Percentiles rank a stretch among this genome's conserved stretches.
These are phyloP conservation scores for Acanthurus lineatus DNA, from an alignment of 2,797 vertebrate genomes.

Conservation along the genomic window DNA sequence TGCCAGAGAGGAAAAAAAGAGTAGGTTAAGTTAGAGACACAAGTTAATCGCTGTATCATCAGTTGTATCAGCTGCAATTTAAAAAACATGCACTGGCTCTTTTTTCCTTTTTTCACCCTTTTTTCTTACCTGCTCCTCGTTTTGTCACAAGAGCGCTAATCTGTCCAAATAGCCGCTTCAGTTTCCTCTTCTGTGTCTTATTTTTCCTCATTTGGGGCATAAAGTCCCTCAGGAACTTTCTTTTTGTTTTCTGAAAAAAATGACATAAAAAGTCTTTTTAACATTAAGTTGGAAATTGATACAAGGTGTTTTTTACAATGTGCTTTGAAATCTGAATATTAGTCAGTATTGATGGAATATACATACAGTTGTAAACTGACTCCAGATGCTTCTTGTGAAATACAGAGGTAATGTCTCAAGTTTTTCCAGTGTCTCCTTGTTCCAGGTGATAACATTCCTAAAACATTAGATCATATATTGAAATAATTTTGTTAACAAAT, in stretches of 20 bases:
- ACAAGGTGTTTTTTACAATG: background rate
- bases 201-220: slow-evolving; percentile 54
- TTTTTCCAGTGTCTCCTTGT: slow-evolving; percentile 61
- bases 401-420: slow-evolving; percentile 73
- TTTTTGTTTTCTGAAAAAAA: slow-evolving; percentile 62
- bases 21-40: background rate
- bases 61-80: background rate
- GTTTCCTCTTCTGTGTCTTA: slow-evolving; percentile 60
- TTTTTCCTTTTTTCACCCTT: background rate
- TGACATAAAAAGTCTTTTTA: background rate
- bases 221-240: slow-evolving; percentile 65
- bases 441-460: slow-evolving; percentile 70
- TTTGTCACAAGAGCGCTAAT: background rate
- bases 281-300: background rate
- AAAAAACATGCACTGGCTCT: background rate
- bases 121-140: slow-evolving; percentile 65
- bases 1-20: slow-evolving; percentile 4
- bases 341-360: background rate
- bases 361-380: slow-evolving; percentile 57
- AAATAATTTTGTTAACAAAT: background rate
- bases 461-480: slow-evolving; percentile 30
- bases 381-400: slow-evolving; percentile 71
- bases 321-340: background rate
- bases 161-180: slow-evolving; percentile 61
- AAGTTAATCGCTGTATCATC: background rate